Base-by-base conservation (phyloP, 2,888 invertebrate genomes). In the Malthinus flaveolus region DNA sequence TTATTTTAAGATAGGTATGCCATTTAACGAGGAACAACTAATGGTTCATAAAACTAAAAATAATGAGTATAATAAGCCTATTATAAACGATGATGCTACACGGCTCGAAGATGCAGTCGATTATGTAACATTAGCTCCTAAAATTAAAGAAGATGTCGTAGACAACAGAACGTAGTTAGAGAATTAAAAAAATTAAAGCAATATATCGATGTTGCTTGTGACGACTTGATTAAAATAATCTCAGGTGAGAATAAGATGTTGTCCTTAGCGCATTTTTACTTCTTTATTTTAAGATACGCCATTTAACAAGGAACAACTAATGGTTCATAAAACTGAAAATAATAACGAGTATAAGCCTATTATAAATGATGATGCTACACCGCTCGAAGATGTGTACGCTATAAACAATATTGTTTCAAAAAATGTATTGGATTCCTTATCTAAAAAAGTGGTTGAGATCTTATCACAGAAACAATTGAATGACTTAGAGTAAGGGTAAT, bases 161-260 rank as follows among this genome's bases (percentile, higher is more conserved):
- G 64, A 74, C 75, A 46, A 82, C 84, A 58, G 87, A 87, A 65
- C 85, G 86, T n/a, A 73, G 72, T 0, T 86, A 87, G 68, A 82
- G n/a, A n/a, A n/a, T n/a, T n/a, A n/a, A n/a, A n/a, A n/a, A n/a
- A 81, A 69, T 71, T 86, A 48, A 83, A 84, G 70, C 75, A 85
- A 0, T 83, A 86, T 60, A 78, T 85, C 0, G 79, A 84, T 10
- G 80, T 82, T 0, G 83, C 85, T 0, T 82, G 82, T 0, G 82
- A 85, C 32, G 83, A 85, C 58, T 78, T 87, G 72, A 81, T 84
- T 62, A 78, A 82, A 61, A 81, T 83, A 0, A 84, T 84, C 0
- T 76, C 79, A 36, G 75, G 82, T 83, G n/a, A n/a, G n/a, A n/a
- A 73, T 67, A 67, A 46, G 4, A 23, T 7, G 0, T 32, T 32